phyloP scores from a whole-genome alignment of 1,140 invertebrate species.

The Sogatella furcifera region DNA sequence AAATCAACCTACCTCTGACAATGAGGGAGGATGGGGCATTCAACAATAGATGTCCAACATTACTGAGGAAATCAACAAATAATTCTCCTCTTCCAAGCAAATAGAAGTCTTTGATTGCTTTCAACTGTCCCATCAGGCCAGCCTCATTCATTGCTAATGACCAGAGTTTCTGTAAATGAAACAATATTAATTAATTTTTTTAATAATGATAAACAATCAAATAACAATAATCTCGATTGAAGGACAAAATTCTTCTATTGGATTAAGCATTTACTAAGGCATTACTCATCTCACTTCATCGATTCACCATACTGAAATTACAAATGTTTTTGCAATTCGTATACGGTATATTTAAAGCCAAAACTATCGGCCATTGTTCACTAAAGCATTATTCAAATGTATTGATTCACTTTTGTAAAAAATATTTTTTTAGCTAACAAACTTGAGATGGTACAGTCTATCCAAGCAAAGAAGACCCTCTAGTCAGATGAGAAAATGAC shows the following conservation, averaged over 20 bases:
- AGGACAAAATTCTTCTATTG: too few species aligned
- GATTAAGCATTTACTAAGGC: too few species aligned
- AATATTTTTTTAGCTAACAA: too few species aligned
- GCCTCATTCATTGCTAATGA: conserved; percentile 60
- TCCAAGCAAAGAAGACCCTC: too few species aligned
- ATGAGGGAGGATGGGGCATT: conserved; percentile 36
- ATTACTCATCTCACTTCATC: too few species aligned
- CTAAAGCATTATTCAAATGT: too few species aligned
- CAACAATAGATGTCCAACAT: conserved; percentile 36
- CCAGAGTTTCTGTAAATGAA: conserved; percentile 47
- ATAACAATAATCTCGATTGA: too few species aligned
- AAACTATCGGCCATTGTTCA: not conserved
- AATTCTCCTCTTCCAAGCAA: conserved; percentile 62
- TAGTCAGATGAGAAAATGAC: too few species aligned
- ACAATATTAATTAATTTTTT: not conserved
- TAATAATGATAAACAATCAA: too few species aligned
- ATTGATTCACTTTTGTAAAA: too few species aligned
- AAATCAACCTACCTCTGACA: conserved; percentile 30
- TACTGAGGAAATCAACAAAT: conserved; percentile 55
- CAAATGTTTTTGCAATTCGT: not conserved
- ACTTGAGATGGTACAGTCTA: too few species aligned
- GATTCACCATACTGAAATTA: too few species aligned
- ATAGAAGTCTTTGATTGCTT: conserved; percentile 63
- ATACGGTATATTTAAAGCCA: not conserved
- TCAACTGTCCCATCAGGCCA: conserved; percentile 54